Percentiles rank a stretch among this genome's conserved stretches.
phyloP scores from a whole-genome alignment of 2,113 vertebrate genomes.

The Motacilla alba region DNA sequence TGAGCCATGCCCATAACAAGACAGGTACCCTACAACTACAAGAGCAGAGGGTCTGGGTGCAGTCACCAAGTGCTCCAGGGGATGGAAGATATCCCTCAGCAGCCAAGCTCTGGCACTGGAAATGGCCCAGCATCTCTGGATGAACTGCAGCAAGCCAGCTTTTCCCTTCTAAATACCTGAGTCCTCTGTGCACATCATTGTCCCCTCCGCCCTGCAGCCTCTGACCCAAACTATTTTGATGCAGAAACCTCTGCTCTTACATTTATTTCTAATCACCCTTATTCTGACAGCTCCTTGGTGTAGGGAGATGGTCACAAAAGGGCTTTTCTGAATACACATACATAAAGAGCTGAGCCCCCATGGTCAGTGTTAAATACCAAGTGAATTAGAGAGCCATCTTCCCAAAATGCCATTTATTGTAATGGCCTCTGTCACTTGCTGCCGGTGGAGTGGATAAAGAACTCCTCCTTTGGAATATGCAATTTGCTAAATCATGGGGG shows the following conservation, averaged over 20 bases:
- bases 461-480: background rate
- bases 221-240: background rate
- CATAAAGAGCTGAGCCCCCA: background rate
- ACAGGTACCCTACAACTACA: background rate
- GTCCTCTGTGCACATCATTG: background rate
- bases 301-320: background rate
- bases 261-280: background rate
- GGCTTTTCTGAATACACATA: background rate
- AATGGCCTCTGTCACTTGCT: background rate
- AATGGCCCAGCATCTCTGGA: background rate
- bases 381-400: background rate
- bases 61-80: background rate
- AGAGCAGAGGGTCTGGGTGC: background rate
- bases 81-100: background rate
- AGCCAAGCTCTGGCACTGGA: background rate
- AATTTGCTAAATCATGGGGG: background rate
- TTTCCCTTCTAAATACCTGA: background rate
- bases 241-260: background rate
- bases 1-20: background rate
- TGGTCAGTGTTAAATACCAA: background rate
- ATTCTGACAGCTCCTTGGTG: background rate
- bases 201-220: fast-evolving
- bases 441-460: background rate
- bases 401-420: slow-evolving; percentile 3
- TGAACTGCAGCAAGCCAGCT: background rate